Percentiles rank a stretch among this genome's conserved stretches.
Evolutionary conservation across 2,797 vertebrate species (phyloP).

Genomic region (Coilia nasus): DNA sequence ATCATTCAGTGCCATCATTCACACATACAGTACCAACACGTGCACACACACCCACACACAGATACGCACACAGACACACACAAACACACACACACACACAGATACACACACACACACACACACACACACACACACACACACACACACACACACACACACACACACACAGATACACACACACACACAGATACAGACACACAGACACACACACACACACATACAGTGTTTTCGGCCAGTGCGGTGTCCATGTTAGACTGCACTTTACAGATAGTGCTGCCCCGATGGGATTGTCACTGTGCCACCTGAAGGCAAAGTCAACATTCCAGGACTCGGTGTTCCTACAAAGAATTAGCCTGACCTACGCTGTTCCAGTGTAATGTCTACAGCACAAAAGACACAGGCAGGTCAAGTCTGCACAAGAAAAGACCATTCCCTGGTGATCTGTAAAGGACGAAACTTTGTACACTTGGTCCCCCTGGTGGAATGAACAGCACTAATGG

Average conservation of each 20-base stretch:
- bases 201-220: neutral
- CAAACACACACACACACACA: neutral
- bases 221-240: neutral
- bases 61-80: neutral
- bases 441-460: neutral
- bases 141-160: neutral
- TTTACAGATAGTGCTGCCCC: neutral
- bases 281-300: conserved; percentile 1
- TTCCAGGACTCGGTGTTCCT: neutral
- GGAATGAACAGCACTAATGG: neutral
- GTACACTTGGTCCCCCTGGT: neutral
- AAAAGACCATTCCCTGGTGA: neutral
- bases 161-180: neutral
- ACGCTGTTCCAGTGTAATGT: neutral
- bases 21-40: neutral
- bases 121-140: neutral
- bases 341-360: conserved; percentile 9
- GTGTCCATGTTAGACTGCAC: neutral
- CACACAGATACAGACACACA: conserved; percentile 12
- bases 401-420: neutral
- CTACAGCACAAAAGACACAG: neutral
- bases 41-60: neutral
- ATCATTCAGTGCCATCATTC: too few species aligned
- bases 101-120: neutral
- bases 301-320: conserved; percentile 18